Base-by-base conservation (phyloP, 2,797 vertebrate genomes). In the Momotus momota region DNA sequence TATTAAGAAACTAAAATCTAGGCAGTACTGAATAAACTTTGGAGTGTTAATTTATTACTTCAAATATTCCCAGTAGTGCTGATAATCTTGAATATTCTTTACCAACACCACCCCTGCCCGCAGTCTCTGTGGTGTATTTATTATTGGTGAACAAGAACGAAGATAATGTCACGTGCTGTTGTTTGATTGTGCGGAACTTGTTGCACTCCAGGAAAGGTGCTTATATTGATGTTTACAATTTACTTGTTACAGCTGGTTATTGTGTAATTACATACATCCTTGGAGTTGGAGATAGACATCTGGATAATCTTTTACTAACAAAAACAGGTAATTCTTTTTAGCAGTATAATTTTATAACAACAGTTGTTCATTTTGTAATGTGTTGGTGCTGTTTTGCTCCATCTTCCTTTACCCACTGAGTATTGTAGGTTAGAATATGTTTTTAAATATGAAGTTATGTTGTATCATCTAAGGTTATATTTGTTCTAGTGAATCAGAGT, bases 201-300 rank as follows among this genome's bases (percentile, higher is more conserved):
- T 66, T 91, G 49, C 41, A 87, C 14, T 85, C 29, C 26, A 54
- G 31, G 73, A 93, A 70, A 5, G 26, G 14, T 67, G 26, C 46
- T 84, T 61, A 40, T 2, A 58, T 7, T 90, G 49, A 57, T 89
- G 23, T 71, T 81, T 92, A 41, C 57, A 71, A 88, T 86, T 93
- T 62, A 33, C 88, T 22, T 52, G 51, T 84, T 98, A 43, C 98
- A 99, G 99, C 99, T 96, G 99, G 99, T 60, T 99, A 99, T 96
- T 99, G 99, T 57, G 99, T 99, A 93, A 99, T 99, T 97, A 99
- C 99, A 0, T 99, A 99, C 89, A 99, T 99, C 88, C 98, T 99
- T 48, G 99, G 99, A 79, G 99, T 99, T 18, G 99, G 99, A 95
- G 99, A 99, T 95, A 97, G 99, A 97, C 99, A 99, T 95, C 97